Conservation (phyloP, 2,113 vertebrate species). For the Percina caprodes region DNA sequence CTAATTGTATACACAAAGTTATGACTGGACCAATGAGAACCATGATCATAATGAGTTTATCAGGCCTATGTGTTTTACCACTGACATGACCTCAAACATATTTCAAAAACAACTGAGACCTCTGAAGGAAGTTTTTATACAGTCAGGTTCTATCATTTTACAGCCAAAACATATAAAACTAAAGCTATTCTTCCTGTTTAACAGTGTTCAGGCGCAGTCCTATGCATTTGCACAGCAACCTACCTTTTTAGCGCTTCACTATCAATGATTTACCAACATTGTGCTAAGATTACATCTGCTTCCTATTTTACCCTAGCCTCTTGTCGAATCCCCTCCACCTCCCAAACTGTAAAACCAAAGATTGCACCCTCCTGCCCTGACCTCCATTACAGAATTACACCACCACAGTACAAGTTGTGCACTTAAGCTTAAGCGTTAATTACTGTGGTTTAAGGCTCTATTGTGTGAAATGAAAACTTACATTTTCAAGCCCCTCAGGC, state of each 20-base stretch:
- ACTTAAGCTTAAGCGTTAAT: slow-evolving; percentile 43
- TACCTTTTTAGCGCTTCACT: slow-evolving; percentile 58
- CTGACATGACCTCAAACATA: background rate
- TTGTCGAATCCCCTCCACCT: background rate
- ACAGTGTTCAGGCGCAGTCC: slow-evolving; percentile 16
- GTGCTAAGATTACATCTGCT: slow-evolving; percentile 70
- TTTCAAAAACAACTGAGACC: background rate
- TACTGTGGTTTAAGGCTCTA: slow-evolving; percentile 11
- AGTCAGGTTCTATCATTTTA: background rate
- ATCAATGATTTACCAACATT: slow-evolving; percentile 77
- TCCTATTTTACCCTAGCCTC: slow-evolving; percentile 33
- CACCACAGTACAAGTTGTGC: background rate
- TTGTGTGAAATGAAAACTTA: slow-evolving; percentile 27
- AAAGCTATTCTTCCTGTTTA: background rate
- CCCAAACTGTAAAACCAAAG: background rate
- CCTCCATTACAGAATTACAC: slow-evolving; percentile 16
- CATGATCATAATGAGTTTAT: background rate
- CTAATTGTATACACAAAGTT: background rate
- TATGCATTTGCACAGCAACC: slow-evolving; percentile 53
- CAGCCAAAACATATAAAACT: background rate
- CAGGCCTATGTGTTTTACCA: background rate
- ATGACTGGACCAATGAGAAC: background rate
- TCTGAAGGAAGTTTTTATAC: background rate
- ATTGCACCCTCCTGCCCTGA: slow-evolving; percentile 8
- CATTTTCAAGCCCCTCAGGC: slow-evolving; percentile 9